A percentile compares a stretch with the other conserved stretches of the same genome.
These are phyloP conservation scores for Brotula barbata DNA, from an alignment of 2,797 vertebrate genomes.

Conservation along the genomic window DNA sequence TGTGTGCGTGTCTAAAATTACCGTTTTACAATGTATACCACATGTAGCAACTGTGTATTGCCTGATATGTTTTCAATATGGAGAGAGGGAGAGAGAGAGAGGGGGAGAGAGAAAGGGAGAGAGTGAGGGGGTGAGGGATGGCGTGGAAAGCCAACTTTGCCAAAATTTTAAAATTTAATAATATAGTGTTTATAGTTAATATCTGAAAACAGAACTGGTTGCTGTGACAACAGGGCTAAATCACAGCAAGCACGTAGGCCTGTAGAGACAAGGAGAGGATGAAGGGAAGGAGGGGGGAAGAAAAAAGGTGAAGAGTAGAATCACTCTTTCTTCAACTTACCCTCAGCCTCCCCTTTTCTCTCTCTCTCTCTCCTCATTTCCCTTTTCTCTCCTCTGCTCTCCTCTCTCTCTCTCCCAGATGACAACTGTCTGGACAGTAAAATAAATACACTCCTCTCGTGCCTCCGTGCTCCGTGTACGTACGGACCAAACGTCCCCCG, in stretches of 20 bases:
- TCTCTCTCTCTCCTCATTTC: slow-evolving; percentile 25
- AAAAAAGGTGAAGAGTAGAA: neutral
- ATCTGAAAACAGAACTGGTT: slow-evolving; percentile 56
- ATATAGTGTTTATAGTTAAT: slow-evolving; percentile 45
- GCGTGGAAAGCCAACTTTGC: slow-evolving; percentile 7
- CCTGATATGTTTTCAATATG: slow-evolving; percentile 65
- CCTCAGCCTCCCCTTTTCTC: slow-evolving; percentile 39
- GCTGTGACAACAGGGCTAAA: slow-evolving; percentile 34
- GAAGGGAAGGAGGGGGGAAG: no score
- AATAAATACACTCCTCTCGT: slow-evolving; percentile 51
- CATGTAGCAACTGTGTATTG: slow-evolving; percentile 59
- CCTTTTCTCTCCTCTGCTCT: slow-evolving; percentile 23
- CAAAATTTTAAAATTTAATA: slow-evolving; percentile 40
- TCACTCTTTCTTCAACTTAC: slow-evolving; percentile 12
- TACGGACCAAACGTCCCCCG: slow-evolving; percentile 34
- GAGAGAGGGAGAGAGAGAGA: slow-evolving; percentile 33
- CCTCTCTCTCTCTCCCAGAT: slow-evolving; percentile 25
- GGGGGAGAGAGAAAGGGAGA: slow-evolving; percentile 10
- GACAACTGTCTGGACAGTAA: slow-evolving; percentile 49
- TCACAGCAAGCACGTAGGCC: neutral
- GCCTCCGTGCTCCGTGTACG: slow-evolving; percentile 24
- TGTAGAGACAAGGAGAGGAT: neutral
- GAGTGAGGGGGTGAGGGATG: slow-evolving; percentile 8
- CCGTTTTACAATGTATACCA: slow-evolving; percentile 69
- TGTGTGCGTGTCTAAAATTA: slow-evolving; percentile 51